Percentiles rank a stretch among this genome's conserved stretches.
phyloP scores from a whole-genome alignment of 2,888 invertebrate species.

The Drosophila recens region DNA sequence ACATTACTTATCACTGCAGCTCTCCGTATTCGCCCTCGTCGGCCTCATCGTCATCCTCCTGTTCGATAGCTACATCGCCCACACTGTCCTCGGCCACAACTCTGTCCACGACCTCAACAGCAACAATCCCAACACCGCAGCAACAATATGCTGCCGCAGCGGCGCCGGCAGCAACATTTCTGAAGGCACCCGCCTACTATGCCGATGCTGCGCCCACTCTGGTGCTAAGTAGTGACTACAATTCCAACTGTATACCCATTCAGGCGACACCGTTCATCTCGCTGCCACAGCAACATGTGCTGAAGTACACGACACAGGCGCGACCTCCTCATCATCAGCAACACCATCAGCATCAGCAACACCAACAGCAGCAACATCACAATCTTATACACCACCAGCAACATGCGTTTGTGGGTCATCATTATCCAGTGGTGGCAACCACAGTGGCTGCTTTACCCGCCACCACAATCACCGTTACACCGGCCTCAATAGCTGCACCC shows the following conservation, averaged over 20 bases:
- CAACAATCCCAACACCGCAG: conserved; percentile 81
- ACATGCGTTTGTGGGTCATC: conserved; percentile 58
- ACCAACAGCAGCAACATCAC: conserved; percentile 58
- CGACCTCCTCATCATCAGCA: conserved; percentile 42
- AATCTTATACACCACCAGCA: conserved; percentile 66
- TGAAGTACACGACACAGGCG: conserved; percentile 65
- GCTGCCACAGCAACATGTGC: conserved; percentile 68
- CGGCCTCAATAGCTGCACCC: conserved; percentile 68
- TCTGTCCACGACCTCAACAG: conserved; percentile 82
- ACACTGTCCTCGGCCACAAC: conserved; percentile 80
- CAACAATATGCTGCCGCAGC: conserved; percentile 67
- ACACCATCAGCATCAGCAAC: conserved; percentile 35
- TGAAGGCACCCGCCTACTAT: conserved; percentile 78
- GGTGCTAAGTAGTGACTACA: conserved; percentile 82
- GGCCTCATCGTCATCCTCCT: conserved; percentile 83
- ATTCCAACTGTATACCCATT: conserved; percentile 83
- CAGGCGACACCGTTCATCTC: conserved; percentile 76
- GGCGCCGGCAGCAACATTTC: conserved; percentile 61
- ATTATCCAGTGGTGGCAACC: conserved; percentile 70
- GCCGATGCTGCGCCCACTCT: conserved; percentile 77
- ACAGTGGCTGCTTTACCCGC: conserved; percentile 73
- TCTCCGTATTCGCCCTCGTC: conserved; percentile 82
- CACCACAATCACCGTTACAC: conserved; percentile 69
- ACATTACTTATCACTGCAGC: conserved; percentile 74
- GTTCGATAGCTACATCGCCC: conserved; percentile 82